Conservation (phyloP, 2,797 vertebrate species). For the Microctenopoma stevenorrisi region DNA sequence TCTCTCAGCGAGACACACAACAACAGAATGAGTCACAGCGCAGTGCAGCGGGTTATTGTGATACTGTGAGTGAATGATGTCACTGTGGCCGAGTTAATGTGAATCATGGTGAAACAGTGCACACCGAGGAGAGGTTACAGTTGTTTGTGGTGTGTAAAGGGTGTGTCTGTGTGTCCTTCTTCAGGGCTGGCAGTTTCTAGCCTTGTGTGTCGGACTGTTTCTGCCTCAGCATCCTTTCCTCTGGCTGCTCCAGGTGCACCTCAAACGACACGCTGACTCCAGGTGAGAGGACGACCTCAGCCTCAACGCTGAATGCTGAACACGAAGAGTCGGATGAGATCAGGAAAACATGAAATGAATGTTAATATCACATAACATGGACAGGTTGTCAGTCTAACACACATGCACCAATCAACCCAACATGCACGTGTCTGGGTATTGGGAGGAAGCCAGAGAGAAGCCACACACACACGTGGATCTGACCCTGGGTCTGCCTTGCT, state of each 20-base stretch:
- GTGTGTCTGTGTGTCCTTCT: constrained; percentile 42
- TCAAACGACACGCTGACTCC: constrained; percentile 91
- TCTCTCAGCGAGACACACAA: background rate
- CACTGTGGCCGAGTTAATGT: background rate
- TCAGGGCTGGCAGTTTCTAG: constrained; percentile 97
- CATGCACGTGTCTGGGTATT: no score
- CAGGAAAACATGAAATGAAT: no score
- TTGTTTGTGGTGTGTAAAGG: background rate
- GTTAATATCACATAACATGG: no score
- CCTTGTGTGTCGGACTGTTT: constrained; percentile 94
- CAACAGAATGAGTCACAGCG: constrained; percentile 16
- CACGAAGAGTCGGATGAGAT: background rate
- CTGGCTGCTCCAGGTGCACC: constrained; percentile 94
- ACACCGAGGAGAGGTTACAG: background rate
- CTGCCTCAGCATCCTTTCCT: constrained; percentile 95
- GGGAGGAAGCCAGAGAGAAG: no score
- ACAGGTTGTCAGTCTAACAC: no score
- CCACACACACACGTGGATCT: no score
- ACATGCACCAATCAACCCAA: no score
- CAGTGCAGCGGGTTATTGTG: background rate
- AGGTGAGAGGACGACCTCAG: constrained; percentile 82
- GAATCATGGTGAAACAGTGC: background rate
- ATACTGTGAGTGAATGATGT: background rate
- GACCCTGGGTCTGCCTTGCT: no score
- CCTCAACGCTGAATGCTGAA: background rate